Evolutionary conservation across 2,797 vertebrate genomes (phyloP).

Genomic region (Ctenochaetus hawaiiensis): DNA sequence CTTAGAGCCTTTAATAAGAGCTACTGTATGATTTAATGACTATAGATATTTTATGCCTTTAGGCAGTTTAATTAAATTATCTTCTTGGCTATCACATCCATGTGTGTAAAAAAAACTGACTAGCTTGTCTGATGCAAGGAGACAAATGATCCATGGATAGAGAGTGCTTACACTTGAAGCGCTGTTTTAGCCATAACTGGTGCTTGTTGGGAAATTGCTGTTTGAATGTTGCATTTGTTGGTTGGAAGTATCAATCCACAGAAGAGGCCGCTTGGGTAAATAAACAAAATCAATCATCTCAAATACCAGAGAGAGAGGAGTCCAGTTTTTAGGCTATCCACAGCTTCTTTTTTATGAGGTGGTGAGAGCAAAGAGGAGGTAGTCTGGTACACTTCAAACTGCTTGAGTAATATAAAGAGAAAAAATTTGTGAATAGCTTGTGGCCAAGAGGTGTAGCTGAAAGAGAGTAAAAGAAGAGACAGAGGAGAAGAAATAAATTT

Average conservation of each 20-base stretch:
- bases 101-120: constrained; percentile 2
- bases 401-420: constrained; percentile 5
- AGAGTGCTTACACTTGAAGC: neutral
- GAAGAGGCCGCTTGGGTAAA: no score
- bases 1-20: constrained; percentile 21
- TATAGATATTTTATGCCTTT: constrained; percentile 3
- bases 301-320: neutral
- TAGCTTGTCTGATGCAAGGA: neutral
- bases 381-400: constrained; percentile 14
- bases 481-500: neutral
- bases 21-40: neutral
- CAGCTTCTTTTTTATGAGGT: constrained; percentile 23
- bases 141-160: neutral
- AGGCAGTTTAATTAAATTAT: neutral
- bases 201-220: no score
- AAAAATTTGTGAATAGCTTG: constrained; percentile 10
- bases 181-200: neutral
- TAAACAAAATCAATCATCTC: no score
- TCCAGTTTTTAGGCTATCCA: neutral
- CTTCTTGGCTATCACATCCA: neutral
- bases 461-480: neutral
- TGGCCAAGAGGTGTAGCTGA: constrained; percentile 8
- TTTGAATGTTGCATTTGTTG: no score
- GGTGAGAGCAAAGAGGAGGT: neutral
- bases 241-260: no score